Evolutionary conservation across 2,797 vertebrate species (phyloP), one percentile per base, ranked within the genome.

Genomic region (Alca torda): DNA sequence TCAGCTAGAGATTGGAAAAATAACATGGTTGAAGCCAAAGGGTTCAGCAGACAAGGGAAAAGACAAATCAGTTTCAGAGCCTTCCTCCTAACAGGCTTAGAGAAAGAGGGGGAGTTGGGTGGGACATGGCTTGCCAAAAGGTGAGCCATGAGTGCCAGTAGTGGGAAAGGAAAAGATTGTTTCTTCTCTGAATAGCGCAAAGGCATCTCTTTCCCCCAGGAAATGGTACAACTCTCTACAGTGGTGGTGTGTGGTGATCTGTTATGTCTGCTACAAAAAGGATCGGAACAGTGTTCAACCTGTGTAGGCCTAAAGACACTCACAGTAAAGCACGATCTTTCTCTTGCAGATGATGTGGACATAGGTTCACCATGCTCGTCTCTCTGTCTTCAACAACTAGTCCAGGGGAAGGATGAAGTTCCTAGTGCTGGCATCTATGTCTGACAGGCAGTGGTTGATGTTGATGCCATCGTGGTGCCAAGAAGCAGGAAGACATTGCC

Each of bases 291-390:
- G 11, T 39, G 11, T 64, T 85, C 50, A 57, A 18, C 21, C 46
- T n/a, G 8, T 35, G 50, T 35, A 73, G 54, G 76, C 37, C 16
- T 64, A 35, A 89, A 70, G 13, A 59, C 17, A 28, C 9, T 43
- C 24, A n/a, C 0, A 0, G 1, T 63, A 57, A 70, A 67, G 31
- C 30, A 64, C 1, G 0, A 2, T 30, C 39, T 89, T 89, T 54
- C 26, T 72, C 76, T 63, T 69, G 39, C 18, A 69, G 48, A 35
- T n/a, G 24, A 46, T 45, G 33, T 3, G 11, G 18, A 16, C n/a
- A 41, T 86, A 31, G 46, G 46, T 50, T 88, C 48, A 51, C 46
- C 48, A 23, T 18, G 26, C 51, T 69, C 13, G 23, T 35, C 33
- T 64, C 24, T 69, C 19, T 37, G 21, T 61, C 65, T 39, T 80